Base-by-base conservation (phyloP, 2,888 invertebrate species). In the Drosophila testacea region DNA sequence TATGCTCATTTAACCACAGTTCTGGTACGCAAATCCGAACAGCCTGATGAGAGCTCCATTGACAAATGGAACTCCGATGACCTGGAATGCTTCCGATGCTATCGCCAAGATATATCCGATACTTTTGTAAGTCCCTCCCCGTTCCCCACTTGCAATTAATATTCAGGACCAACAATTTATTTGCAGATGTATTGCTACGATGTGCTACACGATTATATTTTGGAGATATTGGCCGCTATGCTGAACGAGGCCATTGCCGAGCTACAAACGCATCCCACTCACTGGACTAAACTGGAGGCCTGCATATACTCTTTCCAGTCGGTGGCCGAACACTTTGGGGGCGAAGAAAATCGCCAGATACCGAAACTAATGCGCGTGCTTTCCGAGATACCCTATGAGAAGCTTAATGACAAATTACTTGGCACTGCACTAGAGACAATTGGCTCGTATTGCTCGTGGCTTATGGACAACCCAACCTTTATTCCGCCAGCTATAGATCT, bases 381-480 rank as follows among this genome's bases (percentile, higher is more conserved):
- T 10, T 94, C 94, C 50, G 93, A 93, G 73, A 94, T 96, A 78
- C 95, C 95, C 0, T 95, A 95, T 83, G 93, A 93, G 32, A 94
- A 94, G 83, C 90, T 94, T 51, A 94, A 94, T 81, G 93, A 94
- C 50, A 94, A 94, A 83, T 94, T 96, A 48, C 93, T 96, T 54
- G 94, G 94, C 36, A 96, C 96, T 0, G 95, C 96, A 10, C 93
- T 97, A 50, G 96, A 96, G 87, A 95, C 96, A 57, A 94, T 97
- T 55, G 97, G 97, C 51, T 95, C 96, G 0, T 98, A 97, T 93
- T 96, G 97, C 22, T 95, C 96, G 81, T 98, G 98, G 98, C 94
- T 98, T 63, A 94, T 94, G 72, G 94, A 94, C 54, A 95, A 96
- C 92, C 95, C 95, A 0, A 94, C 94, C 16, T 94, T 95, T 91